These are phyloP conservation scores for Phrixothrix hirtus DNA, from an alignment of 2,888 invertebrate genomes.

Conservation along the genomic window DNA sequence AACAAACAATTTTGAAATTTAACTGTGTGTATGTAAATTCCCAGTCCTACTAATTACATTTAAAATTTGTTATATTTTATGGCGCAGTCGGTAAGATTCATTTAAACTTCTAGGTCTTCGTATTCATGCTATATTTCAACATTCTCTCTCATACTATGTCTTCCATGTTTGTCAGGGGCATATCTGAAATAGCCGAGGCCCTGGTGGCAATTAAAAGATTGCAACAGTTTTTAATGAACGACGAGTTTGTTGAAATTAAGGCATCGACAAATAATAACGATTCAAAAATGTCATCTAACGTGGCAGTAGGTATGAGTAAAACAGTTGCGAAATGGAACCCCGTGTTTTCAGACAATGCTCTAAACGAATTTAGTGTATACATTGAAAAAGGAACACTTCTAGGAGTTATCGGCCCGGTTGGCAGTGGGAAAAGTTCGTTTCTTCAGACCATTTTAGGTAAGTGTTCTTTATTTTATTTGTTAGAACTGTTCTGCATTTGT, in stretches of 20 bases:
- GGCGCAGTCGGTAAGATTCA: no score
- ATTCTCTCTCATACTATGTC: constrained; percentile 62
- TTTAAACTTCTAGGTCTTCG: constrained; percentile 55
- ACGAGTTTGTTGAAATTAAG: constrained; percentile 44
- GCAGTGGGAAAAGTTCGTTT: constrained; percentile 68
- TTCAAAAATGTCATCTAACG: constrained; percentile 35
- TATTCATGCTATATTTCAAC: constrained; percentile 61
- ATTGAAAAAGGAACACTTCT: constrained; percentile 55
- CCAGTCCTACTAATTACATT: no score
- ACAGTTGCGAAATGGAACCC: constrained; percentile 51
- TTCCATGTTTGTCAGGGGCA: constrained; percentile 60
- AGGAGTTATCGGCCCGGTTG: constrained; percentile 62
- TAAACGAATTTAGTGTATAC: constrained; percentile 46
- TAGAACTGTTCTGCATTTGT: no score
- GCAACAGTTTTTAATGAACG: constrained; percentile 51
- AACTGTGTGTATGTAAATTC: no score
- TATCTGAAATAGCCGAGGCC: constrained; percentile 57
- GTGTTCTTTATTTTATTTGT: constrained; percentile 46
- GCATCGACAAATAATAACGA: constrained; percentile 42
- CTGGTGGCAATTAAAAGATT: constrained; percentile 56
- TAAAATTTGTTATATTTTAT: no score
- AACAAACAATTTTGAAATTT: no score
- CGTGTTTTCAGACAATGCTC: constrained; percentile 45
- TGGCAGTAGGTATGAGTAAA: constrained; percentile 44
- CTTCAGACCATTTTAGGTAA: constrained; percentile 76